Percentiles rank a stretch among this genome's conserved stretches.
These are phyloP conservation scores for Toxonevra muliebris DNA, from an alignment of 2,888 invertebrate genomes.

Conservation along the genomic window DNA sequence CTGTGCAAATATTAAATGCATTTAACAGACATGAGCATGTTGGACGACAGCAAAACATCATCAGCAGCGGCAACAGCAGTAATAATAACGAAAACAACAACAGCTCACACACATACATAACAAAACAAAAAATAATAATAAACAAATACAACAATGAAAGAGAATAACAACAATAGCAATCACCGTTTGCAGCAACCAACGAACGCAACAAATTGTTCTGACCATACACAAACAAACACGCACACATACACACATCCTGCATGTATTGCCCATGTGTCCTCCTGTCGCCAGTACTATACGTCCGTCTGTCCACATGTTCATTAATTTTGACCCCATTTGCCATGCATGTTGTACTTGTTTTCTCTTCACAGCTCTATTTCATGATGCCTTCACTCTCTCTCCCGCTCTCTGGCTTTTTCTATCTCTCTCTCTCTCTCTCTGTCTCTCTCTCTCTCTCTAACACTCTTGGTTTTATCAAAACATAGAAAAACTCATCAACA, in stretches of 20 bases:
- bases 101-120: not conserved
- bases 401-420: not conserved
- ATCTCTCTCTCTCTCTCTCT: slow-evolving; percentile 1
- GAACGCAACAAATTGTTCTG: not conserved
- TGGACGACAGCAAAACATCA: not conserved
- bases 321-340: slow-evolving; percentile 15
- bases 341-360: not conserved
- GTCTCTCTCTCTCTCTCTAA: not conserved
- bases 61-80: not conserved
- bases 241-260: not conserved
- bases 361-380: not conserved
- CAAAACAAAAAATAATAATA: too few species aligned
- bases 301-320: slow-evolving; percentile 24
- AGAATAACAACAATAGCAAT: not conserved
- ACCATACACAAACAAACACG: not conserved
- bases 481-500: too few species aligned
- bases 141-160: too few species aligned
- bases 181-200: not conserved
- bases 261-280: not conserved
- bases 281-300: not conserved
- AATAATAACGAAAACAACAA: not conserved
- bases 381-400: not conserved
- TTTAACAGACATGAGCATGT: not conserved
- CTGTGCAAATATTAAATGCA: slow-evolving; percentile 3
- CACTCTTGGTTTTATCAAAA: too few species aligned